Conservation (phyloP, 2,113 vertebrate species). For the Synchiropus splendidus region DNA sequence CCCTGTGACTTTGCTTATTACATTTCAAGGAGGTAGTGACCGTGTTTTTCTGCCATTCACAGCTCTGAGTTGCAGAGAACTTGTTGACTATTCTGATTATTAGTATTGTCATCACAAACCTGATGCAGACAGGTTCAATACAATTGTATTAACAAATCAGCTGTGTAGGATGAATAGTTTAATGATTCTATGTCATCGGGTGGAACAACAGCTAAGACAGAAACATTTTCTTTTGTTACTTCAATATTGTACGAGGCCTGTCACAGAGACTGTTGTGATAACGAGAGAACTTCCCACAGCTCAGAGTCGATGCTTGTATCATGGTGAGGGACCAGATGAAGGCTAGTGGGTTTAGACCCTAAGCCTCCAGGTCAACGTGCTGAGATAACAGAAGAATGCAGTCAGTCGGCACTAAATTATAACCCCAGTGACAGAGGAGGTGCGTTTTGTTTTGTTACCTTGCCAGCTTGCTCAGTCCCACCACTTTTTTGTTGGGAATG, state of each 20-base stretch:
- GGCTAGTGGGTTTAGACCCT: conserved; percentile 46
- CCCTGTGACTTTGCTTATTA: no score
- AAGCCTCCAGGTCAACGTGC: conserved; percentile 65
- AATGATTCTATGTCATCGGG: no score
- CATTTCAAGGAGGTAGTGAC: no score
- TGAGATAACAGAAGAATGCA: conserved; percentile 68
- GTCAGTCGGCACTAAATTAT: conserved; percentile 37
- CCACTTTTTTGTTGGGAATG: conserved; percentile 69
- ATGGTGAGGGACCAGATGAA: conserved; percentile 45
- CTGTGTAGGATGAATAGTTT: no score
- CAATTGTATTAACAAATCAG: no score
- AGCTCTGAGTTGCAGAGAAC: no score
- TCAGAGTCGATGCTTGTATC: conserved; percentile 39
- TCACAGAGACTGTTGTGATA: conserved; percentile 43
- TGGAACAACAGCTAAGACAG: no score
- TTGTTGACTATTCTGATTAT: no score
- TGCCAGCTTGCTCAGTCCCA: conserved; percentile 67
- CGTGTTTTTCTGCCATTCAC: no score
- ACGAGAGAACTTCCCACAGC: conserved; percentile 45
- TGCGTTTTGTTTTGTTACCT: conserved; percentile 44
- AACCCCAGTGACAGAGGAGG: conserved; percentile 16
- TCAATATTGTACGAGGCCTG: neutral
- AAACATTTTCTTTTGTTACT: no score
- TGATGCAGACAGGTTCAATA: no score
- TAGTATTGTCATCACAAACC: no score